Percentiles rank a stretch among this genome's conserved stretches.
Conservation (phyloP, 2,888 invertebrate genomes). For the Cerastis leucographa region DNA sequence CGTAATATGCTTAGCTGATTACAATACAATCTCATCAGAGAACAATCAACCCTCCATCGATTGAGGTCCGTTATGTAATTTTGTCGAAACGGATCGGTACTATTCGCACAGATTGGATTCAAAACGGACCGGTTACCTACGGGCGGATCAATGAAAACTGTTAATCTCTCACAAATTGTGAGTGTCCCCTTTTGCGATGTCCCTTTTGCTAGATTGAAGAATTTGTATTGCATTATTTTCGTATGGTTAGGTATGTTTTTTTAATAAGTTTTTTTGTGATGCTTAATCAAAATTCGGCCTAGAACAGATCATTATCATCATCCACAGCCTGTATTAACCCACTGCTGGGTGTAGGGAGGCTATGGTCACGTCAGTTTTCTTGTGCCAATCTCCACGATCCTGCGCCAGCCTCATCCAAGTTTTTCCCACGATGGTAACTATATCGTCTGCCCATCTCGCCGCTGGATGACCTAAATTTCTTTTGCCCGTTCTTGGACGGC, state of each 20-base stretch:
- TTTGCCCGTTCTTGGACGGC: no score
- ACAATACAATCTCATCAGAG: constrained; percentile 55
- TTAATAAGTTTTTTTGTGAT: neutral
- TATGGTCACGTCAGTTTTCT: no score
- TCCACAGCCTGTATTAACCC: no score
- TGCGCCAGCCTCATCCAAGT: no score
- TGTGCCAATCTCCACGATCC: no score
- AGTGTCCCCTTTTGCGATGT: constrained; percentile 75
- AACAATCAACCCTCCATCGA: constrained; percentile 46
- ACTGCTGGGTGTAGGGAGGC: no score
- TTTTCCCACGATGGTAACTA: no score
- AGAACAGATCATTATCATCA: neutral
- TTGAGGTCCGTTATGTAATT: constrained; percentile 50
- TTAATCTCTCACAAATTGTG: constrained; percentile 78
- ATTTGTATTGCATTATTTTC: constrained; percentile 37
- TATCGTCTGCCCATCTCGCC: no score
- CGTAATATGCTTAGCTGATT: constrained; percentile 46
- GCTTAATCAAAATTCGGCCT: neutral
- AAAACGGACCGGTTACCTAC: constrained; percentile 72
- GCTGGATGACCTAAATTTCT: no score
- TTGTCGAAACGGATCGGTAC: constrained; percentile 72
- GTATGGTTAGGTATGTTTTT: neutral
- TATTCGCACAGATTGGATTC: constrained; percentile 80
- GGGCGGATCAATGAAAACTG: constrained; percentile 75
- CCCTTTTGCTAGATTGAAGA: constrained; percentile 66